Conservation (phyloP, 2,113 vertebrate genomes). For the Psophia crepitans region DNA sequence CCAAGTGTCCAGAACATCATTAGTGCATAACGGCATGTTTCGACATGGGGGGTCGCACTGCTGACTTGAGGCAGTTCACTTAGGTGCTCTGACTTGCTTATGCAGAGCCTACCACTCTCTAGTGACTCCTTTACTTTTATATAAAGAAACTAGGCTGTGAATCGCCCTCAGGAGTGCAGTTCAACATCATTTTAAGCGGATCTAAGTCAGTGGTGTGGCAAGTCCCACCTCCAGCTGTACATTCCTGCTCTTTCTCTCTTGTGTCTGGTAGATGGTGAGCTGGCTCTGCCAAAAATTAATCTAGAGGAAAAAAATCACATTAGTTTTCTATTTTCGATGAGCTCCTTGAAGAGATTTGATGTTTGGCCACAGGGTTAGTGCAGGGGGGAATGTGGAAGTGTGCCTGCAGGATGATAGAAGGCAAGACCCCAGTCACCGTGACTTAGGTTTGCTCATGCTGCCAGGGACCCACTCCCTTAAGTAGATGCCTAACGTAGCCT, state of each 20-base stretch:
- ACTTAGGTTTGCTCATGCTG: neutral
- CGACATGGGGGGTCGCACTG: neutral
- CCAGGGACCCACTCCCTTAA: neutral
- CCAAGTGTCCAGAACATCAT: neutral
- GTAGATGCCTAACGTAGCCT: neutral
- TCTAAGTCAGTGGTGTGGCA: conserved; percentile 24
- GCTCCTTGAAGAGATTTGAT: neutral
- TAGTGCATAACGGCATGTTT: neutral
- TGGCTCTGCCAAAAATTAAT: neutral
- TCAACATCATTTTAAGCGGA: conserved; percentile 21
- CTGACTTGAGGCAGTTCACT: neutral
- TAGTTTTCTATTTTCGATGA: neutral
- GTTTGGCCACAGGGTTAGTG: neutral
- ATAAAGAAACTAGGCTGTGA: conserved; percentile 18
- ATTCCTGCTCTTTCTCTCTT: neutral
- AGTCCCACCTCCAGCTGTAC: conserved; percentile 14
- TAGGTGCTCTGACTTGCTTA: neutral
- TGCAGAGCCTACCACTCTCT: conserved; percentile 1
- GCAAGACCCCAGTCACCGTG: neutral
- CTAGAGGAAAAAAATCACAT: neutral
- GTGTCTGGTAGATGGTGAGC: neutral
- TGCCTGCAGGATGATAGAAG: neutral
- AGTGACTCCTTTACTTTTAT: conserved; percentile 51
- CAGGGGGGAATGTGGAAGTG: neutral
- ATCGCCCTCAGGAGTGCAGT: conserved; percentile 11